Conservation (phyloP, 2,797 vertebrate genomes). For the Chiroxiphia lanceolata region DNA sequence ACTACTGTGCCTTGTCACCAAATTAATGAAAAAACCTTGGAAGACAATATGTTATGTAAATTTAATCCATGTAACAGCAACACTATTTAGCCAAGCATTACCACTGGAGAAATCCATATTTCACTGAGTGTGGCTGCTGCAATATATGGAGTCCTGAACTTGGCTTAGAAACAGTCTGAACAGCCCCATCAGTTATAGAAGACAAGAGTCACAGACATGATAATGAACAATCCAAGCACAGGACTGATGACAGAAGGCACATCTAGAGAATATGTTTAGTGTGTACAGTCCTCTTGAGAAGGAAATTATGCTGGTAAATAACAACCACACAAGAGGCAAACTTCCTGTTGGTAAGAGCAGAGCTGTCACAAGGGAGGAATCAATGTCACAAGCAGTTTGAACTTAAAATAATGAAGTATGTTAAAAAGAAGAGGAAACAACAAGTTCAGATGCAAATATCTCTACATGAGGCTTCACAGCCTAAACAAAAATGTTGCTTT, state of each 20-base stretch:
- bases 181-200: neutral
- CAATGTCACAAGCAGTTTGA: neutral
- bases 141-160: neutral
- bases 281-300: neutral
- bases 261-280: neutral
- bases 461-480: neutral
- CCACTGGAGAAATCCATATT: neutral
- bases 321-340: neutral
- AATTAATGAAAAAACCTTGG: slow-evolving; percentile 7
- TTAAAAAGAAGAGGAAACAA: neutral
- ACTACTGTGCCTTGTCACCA: neutral
- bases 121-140: neutral
- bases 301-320: neutral
- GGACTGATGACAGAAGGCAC: slow-evolving; percentile 11
- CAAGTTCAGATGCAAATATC: neutral
- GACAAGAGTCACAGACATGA: neutral
- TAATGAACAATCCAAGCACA: neutral
- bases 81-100: neutral
- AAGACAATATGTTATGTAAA: slow-evolving; percentile 16
- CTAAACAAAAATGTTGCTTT: neutral
- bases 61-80: neutral
- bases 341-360: neutral
- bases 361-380: neutral
- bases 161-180: neutral
- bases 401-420: neutral